Conservation (phyloP, 1,140 invertebrate species). For the Drosophila kikkawai region DNA sequence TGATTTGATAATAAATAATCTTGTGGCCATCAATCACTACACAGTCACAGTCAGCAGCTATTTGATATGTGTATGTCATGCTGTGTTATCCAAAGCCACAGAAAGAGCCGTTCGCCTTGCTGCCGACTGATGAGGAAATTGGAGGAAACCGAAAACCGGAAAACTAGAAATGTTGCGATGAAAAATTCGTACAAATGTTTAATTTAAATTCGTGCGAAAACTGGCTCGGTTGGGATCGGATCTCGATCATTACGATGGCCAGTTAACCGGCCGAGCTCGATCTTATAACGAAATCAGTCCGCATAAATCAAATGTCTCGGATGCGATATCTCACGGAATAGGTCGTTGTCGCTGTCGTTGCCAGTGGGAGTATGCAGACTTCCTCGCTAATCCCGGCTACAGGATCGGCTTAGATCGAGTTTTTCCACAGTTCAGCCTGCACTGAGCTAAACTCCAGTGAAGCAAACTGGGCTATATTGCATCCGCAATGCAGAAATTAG, state of each 20-base stretch:
- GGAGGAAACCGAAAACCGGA: constrained; percentile 3
- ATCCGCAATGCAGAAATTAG: constrained; percentile 39
- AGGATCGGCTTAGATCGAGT: constrained; percentile 19
- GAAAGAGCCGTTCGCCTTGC: constrained; percentile 25
- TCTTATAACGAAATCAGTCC: constrained; percentile 31
- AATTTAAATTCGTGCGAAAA: constrained; percentile 35
- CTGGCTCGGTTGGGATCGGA: constrained; percentile 15
- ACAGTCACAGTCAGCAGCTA: constrained; percentile 17
- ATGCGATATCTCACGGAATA: constrained; percentile 19
- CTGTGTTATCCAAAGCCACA: constrained; percentile 2
- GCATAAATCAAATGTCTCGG: constrained; percentile 49
- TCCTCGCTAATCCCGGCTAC: constrained; percentile 32
- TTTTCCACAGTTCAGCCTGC: background rate
- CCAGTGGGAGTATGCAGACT: constrained; percentile 43
- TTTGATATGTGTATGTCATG: constrained; percentile 22
- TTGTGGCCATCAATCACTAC: constrained; percentile 28
- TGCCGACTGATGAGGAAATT: constrained; percentile 25
- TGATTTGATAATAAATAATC: constrained; percentile 38
- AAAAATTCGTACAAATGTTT: constrained; percentile 35
- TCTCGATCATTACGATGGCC: constrained; percentile 23
- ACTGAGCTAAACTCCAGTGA: background rate
- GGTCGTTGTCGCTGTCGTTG: constrained; percentile 3
- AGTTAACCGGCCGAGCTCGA: constrained; percentile 17
- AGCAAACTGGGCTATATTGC: constrained; percentile 29
- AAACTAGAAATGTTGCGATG: constrained; percentile 18